phyloP scores from a whole-genome alignment of 2,888 invertebrate genomes.

The Axea sp. region DNA sequence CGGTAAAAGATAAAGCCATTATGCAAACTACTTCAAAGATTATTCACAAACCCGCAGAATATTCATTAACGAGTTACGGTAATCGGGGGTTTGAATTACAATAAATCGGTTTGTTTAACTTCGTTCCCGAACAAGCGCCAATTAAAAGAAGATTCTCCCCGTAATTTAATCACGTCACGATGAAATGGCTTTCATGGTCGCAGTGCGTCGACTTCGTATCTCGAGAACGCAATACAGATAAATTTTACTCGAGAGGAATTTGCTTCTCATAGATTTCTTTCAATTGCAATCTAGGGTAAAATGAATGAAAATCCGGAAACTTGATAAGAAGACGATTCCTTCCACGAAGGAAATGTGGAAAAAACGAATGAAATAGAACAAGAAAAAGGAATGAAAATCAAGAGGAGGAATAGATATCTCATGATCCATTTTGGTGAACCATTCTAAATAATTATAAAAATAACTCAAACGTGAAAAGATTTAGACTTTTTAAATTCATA shows the following conservation, averaged over 20 bases:
- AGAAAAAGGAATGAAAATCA: too few species aligned
- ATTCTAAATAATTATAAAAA: too few species aligned
- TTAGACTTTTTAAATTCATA: too few species aligned
- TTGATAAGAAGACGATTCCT: constrained; percentile 20
- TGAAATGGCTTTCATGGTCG: not conserved
- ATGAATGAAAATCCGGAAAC: constrained; percentile 48
- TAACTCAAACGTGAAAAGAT: too few species aligned
- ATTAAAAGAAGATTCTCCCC: constrained; percentile 14
- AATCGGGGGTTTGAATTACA: constrained; percentile 20
- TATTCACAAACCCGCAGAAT: constrained; percentile 33
- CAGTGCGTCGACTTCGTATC: too few species aligned
- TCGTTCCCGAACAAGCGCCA: constrained; percentile 1
- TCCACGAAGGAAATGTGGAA: not conserved
- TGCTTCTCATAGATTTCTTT: constrained; percentile 16
- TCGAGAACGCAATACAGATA: too few species aligned
- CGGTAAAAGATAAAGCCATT: constrained; percentile 43
- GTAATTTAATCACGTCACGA: constrained; percentile 19
- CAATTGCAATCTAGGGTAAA: too few species aligned
- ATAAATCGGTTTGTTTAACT: constrained; percentile 28
- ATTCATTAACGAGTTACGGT: constrained; percentile 48
- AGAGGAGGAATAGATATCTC: too few species aligned
- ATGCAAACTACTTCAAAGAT: constrained; percentile 48
- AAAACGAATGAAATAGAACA: not conserved
- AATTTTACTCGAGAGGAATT: constrained; percentile 45
- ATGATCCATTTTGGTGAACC: too few species aligned